Evolutionary conservation across 2,113 vertebrate species (phyloP).

Genomic region (Scomber colias): DNA sequence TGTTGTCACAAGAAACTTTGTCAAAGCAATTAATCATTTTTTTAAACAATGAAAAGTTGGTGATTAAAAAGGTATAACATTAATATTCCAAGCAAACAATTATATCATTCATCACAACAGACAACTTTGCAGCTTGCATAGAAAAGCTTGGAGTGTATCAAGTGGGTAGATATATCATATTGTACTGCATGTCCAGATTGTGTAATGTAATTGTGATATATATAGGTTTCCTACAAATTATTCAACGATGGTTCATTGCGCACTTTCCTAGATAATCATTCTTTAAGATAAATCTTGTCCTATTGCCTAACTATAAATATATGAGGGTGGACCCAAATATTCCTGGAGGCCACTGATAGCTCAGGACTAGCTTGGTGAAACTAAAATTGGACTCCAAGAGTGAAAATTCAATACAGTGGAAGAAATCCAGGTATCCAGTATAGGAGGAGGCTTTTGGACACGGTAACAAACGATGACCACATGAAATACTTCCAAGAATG

Average conservation of each 20-base stretch:
- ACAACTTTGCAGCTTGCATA: neutral
- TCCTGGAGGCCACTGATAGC: no score
- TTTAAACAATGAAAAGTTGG: slow-evolving; percentile 3
- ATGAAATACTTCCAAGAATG: no score
- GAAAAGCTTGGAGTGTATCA: neutral
- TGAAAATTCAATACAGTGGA: no score
- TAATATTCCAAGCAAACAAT: slow-evolving; percentile 26
- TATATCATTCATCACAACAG: slow-evolving; percentile 17
- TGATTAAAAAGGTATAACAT: slow-evolving; percentile 16
- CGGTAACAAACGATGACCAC: no score
- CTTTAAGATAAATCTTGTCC: neutral
- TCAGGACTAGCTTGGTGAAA: no score
- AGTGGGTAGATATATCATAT: neutral
- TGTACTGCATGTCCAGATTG: neutral
- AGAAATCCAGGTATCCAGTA: no score
- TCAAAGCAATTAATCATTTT: slow-evolving; percentile 25
- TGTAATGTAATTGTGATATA: neutral
- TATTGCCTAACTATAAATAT: neutral
- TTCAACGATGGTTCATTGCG: neutral
- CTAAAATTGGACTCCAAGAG: no score
- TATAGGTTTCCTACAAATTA: neutral
- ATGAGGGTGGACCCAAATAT: no score
- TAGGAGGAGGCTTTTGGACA: no score
- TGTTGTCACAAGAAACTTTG: neutral
- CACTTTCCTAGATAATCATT: neutral